Percentiles rank a stretch among this genome's conserved stretches.
phyloP scores from a whole-genome alignment of 1,140 invertebrate genomes.

The Cylas formicarius region DNA sequence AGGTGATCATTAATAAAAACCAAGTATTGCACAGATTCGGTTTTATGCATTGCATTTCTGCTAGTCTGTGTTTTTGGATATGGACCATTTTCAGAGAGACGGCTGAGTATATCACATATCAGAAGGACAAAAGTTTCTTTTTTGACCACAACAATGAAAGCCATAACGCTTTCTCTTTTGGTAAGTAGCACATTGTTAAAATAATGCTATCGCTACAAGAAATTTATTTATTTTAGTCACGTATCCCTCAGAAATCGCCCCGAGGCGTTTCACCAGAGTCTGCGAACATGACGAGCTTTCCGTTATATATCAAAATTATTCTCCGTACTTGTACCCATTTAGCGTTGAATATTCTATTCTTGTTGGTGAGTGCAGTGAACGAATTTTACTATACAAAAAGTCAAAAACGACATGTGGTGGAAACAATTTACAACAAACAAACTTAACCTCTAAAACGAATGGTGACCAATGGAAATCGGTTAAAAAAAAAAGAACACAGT shows the following conservation, averaged over 20 bases:
- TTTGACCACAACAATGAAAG: too few relatives aligned
- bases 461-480: too few relatives aligned
- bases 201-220: too few relatives aligned
- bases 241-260: too few relatives aligned
- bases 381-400: too few relatives aligned
- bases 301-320: slow-evolving; percentile 50
- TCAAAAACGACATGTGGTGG: too few relatives aligned
- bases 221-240: too few relatives aligned
- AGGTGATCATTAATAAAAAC: slow-evolving; percentile 56
- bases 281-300: slow-evolving; percentile 41
- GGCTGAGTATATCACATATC: slow-evolving; percentile 19
- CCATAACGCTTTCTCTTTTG: too few relatives aligned
- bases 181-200: too few relatives aligned
- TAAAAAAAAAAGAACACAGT: too few relatives aligned
- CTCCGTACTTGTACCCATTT: slow-evolving; percentile 66
- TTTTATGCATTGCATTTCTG: slow-evolving; percentile 66
- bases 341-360: slow-evolving; percentile 68
- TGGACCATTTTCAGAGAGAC: slow-evolving; percentile 63
- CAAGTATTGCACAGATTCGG: slow-evolving; percentile 57
- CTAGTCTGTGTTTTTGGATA: slow-evolving; percentile 66
- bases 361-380: slow-evolving; percentile 46
- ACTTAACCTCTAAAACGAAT: too few relatives aligned
- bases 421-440: too few relatives aligned
- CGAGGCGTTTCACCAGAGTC: slow-evolving; percentile 27
- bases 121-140: slow-evolving; percentile 10